Evolutionary conservation across 1,140 invertebrate species (phyloP), one percentile per base, ranked within the genome.

Genomic region (Ostrea edulis): DNA sequence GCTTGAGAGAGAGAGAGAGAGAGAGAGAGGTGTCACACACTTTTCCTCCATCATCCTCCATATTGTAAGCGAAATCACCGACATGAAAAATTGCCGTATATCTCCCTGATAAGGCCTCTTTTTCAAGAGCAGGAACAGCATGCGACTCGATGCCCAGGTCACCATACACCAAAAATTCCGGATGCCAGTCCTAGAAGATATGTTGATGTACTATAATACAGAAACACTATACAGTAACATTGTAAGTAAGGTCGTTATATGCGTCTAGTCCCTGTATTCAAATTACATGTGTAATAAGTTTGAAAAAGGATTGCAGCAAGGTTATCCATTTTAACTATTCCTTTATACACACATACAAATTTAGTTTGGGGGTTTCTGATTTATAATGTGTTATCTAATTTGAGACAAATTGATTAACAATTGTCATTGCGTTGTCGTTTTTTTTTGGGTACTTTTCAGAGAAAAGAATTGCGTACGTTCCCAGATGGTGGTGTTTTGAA

Each of bases 131-230:
- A 1, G 90, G 89, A 29, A 93, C 82, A 62, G 90, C 91, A 12
- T 92, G 82, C 0, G 91, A 90, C 14, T 89, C 86, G 0, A 92
- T 71, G 0, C 98, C 98, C 96, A 99, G 97, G 94, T 98, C 98
- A 0, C 98, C 98, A 94, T 97, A 99, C 88, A 99, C 96, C 29
- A 97, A 97, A 81, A 99, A 95, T 17, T 90, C 81, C 51, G 92
- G 92, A 0, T 87, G 86, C 90, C 90, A 92, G 20, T 90, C 82
- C 92, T 93, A 84, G 22, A 86, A 62, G 53, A 52, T 53, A 85
- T 62, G 53, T 0, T 77, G 2, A 44, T 44, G 35, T 44, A 2
- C 5, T 44, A 44, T 44, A 44, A 44, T 44, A 44, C 35, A 44
- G 35, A 44, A 44, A 44, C 35, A 5, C 35, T 44, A 44, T 44